Percentiles rank a stretch among this genome's conserved stretches.
These are phyloP conservation scores for Vireo altiloquus DNA, from an alignment of 2,113 vertebrate genomes.

Conservation along the genomic window DNA sequence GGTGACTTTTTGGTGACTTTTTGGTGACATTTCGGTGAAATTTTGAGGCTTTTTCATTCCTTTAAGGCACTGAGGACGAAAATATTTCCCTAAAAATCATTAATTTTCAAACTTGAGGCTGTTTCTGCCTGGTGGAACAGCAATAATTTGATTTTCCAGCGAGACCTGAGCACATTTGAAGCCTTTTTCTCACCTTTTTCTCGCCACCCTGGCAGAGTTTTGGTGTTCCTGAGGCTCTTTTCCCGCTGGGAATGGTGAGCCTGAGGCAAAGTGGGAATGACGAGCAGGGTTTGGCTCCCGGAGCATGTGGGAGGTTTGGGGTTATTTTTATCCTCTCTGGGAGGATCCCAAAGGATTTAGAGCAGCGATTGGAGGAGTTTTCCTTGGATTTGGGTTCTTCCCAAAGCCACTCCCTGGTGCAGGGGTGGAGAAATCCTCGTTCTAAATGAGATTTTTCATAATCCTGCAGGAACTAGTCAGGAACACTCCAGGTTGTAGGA, in stretches of 20 bases:
- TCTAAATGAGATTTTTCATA: background rate
- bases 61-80: background rate
- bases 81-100: background rate
- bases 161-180: accelerated
- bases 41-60: background rate
- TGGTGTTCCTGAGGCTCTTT: background rate
- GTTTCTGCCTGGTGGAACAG: background rate
- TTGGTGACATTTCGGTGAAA: background rate
- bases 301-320: background rate
- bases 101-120: background rate
- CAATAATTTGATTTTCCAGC: background rate
- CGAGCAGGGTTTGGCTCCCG: background rate
- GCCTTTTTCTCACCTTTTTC: background rate
- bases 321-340: background rate
- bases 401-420: background rate
- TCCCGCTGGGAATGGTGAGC: background rate
- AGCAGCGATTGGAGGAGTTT: background rate
- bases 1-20: background rate
- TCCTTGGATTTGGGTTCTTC: background rate
- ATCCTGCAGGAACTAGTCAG: background rate
- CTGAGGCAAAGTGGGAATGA: background rate
- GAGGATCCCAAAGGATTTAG: background rate
- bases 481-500: background rate
- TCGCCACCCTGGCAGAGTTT: too few relatives aligned
- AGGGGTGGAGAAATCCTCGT: background rate